Evolutionary conservation across 1,140 invertebrate species (phyloP).

Genomic region (Solenopsis fugax): DNA sequence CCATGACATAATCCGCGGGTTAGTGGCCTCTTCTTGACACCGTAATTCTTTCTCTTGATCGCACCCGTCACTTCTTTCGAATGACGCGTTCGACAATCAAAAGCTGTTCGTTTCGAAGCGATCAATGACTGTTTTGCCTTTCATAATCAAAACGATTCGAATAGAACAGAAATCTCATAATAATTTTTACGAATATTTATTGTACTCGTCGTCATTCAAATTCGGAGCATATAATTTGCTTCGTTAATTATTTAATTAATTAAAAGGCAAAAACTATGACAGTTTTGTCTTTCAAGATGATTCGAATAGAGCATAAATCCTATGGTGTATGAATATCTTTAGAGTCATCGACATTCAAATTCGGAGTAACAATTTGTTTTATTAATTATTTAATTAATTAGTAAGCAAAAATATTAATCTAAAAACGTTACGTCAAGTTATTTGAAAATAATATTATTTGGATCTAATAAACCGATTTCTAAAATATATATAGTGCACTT

Average conservation of each 20-base stretch:
- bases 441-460: not conserved
- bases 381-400: not conserved
- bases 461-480: not conserved
- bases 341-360: not conserved
- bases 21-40: conserved; percentile 73
- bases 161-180: not conserved
- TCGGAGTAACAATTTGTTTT: not conserved
- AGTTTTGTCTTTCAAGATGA: not conserved
- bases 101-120: not conserved
- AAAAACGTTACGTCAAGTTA: not conserved
- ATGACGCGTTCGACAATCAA: not conserved
- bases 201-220: not conserved
- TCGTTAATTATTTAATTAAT: not conserved
- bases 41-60: conserved; percentile 63
- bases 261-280: not conserved
- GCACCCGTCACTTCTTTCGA: not conserved
- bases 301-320: not conserved
- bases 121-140: not conserved
- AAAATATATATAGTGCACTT: not conserved
- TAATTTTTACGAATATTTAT: not conserved
- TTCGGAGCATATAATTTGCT: not conserved
- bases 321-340: not conserved
- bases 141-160: not conserved
- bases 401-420: not conserved
- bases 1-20: conserved; percentile 73